Conservation (phyloP, 2,797 vertebrate species). For the Anabacerthia variegaticeps region DNA sequence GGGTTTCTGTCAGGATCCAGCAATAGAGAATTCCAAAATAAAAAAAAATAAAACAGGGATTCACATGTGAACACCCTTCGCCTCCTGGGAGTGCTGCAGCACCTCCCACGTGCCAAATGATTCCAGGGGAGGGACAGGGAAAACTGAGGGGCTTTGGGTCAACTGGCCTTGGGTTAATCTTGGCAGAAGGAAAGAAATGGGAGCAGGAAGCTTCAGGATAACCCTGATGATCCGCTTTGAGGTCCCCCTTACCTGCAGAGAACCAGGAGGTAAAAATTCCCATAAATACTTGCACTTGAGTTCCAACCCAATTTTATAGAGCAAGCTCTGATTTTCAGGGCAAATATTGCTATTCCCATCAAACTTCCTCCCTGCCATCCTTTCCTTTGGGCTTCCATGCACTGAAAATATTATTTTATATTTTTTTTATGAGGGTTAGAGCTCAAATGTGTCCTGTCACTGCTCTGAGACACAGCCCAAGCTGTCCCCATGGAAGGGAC, state of each 20-base stretch:
- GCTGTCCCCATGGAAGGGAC: neutral
- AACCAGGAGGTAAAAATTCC: neutral
- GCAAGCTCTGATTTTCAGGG: neutral
- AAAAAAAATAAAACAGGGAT: neutral
- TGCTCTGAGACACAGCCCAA: neutral
- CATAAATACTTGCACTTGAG: neutral
- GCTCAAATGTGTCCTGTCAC: neutral
- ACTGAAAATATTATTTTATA: neutral
- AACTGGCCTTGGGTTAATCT: neutral
- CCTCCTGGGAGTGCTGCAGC: neutral
- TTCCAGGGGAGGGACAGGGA: neutral
- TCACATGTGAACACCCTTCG: accelerated
- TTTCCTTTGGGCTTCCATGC: neutral
- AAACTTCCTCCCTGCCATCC: neutral
- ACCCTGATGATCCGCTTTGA: neutral
- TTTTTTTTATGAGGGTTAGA: neutral
- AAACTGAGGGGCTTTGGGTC: neutral
- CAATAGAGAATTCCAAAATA: neutral
- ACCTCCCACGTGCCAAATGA: neutral
- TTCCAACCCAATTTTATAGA: neutral
- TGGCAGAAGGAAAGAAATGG: neutral
- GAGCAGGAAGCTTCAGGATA: neutral
- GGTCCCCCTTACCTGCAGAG: neutral
- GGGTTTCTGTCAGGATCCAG: neutral
- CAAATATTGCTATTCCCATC: neutral